Conservation (phyloP, 2,888 invertebrate species). For the Leptopilina myrica region DNA sequence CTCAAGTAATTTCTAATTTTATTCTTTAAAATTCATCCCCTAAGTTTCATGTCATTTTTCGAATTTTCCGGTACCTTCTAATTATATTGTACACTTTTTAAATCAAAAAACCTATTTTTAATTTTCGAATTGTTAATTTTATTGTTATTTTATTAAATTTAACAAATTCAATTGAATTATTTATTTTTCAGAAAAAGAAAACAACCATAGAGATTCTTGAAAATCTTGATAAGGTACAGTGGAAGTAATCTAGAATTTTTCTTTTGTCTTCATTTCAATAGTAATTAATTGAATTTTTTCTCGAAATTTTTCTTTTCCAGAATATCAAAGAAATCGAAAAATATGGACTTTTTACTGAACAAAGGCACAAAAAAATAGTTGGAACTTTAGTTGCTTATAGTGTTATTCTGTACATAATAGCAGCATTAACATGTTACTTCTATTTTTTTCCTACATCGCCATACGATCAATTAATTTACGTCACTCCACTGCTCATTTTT, state of each 20-base stretch:
- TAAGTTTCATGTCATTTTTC: background rate
- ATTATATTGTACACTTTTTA: background rate
- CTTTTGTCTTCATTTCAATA: slow-evolving; percentile 6
- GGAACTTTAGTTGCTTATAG: slow-evolving; percentile 86
- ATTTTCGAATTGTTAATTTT: too few relatives aligned
- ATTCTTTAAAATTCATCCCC: background rate
- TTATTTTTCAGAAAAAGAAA: slow-evolving; percentile 78
- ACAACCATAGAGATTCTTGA: slow-evolving; percentile 81
- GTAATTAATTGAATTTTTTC: background rate
- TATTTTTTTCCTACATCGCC: slow-evolving; percentile 88
- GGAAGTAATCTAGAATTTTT: slow-evolving; percentile 29
- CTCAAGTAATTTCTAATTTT: background rate
- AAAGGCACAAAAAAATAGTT: slow-evolving; percentile 88
- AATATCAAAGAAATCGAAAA: slow-evolving; percentile 89
- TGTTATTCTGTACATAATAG: slow-evolving; percentile 84
- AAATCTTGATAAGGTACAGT: slow-evolving; percentile 81
- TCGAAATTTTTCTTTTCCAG: slow-evolving; percentile 66
- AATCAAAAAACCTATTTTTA: too few relatives aligned
- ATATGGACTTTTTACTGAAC: slow-evolving; percentile 88
- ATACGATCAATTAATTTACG: slow-evolving; percentile 85
- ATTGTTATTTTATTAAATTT: too few relatives aligned
- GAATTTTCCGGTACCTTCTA: background rate
- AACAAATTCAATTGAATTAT: too few relatives aligned
- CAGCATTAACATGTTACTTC: slow-evolving; percentile 87
- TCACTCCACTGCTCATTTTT: slow-evolving; percentile 87